These are phyloP conservation scores for Drosophila nasuta DNA, from an alignment of 1,140 invertebrate species.

Conservation along the genomic window DNA sequence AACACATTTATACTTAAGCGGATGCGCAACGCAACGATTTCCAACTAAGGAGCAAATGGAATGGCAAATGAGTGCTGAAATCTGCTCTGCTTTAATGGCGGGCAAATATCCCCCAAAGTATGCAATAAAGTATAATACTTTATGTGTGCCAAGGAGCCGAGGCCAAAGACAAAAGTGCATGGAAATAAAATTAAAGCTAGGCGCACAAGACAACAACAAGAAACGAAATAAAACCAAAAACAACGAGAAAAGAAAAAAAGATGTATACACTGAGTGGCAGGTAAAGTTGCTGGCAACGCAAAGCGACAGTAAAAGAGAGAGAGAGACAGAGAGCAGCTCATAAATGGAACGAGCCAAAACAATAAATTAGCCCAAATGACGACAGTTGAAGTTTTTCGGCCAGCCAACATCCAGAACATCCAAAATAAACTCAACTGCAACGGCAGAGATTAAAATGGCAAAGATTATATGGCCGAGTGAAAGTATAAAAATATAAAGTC, in stretches of 20 bases:
- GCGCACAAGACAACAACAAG: slow-evolving; percentile 1
- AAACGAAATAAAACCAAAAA: neutral
- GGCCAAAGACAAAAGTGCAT: slow-evolving; percentile 32
- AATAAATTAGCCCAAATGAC: slow-evolving; percentile 44
- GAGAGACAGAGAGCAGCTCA: slow-evolving; percentile 12
- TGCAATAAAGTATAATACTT: slow-evolving; percentile 46
- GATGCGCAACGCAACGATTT: slow-evolving; percentile 14
- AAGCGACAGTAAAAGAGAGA: slow-evolving; percentile 21
- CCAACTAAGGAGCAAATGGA: slow-evolving; percentile 1
- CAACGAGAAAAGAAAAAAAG: neutral
- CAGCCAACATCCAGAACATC: neutral
- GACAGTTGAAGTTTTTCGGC: slow-evolving; percentile 2
- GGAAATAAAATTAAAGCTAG: slow-evolving; percentile 50
- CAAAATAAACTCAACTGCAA: neutral
- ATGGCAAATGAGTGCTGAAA: slow-evolving; percentile 19
- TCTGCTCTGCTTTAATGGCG: neutral
- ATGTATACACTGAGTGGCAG: neutral
- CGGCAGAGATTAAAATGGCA: slow-evolving; percentile 3
- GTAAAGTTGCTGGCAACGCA: slow-evolving; percentile 9
- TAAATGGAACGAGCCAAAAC: slow-evolving; percentile 38
- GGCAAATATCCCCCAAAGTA: slow-evolving; percentile 43
- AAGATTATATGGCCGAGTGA: neutral
- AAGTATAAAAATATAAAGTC: neutral
- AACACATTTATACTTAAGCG: neutral
- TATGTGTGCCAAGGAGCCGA: slow-evolving; percentile 2